Evolutionary conservation across 2,797 vertebrate species (phyloP).

Genomic region (Pangasius djambal): DNA sequence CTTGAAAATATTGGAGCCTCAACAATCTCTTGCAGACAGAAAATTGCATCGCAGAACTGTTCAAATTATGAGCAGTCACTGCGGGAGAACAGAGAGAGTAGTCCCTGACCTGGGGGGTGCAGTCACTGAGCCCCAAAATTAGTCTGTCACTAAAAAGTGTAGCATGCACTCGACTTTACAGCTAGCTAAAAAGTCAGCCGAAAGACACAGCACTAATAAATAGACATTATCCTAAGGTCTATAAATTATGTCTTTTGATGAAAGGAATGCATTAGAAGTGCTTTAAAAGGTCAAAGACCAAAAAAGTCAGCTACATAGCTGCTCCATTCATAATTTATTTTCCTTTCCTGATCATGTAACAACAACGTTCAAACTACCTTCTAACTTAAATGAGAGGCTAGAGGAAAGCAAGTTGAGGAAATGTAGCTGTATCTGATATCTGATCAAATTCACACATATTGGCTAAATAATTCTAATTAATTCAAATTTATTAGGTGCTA

Average conservation of each 20-base stretch:
- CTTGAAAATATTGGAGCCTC: neutral
- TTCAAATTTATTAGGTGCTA: conserved; percentile 38
- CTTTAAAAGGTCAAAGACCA: neutral
- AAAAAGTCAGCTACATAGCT: neutral
- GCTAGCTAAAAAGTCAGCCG: neutral
- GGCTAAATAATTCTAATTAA: conserved; percentile 24
- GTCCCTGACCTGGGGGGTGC: neutral
- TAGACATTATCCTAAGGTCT: neutral
- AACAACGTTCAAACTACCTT: neutral
- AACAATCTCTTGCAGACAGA: neutral
- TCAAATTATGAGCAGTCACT: neutral
- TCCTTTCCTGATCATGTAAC: neutral
- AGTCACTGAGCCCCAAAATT: neutral
- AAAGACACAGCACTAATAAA: neutral
- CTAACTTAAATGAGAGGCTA: neutral
- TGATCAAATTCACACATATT: conserved; percentile 41
- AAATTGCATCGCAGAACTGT: neutral
- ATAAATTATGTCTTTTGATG: neutral
- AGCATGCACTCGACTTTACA: too few relatives aligned
- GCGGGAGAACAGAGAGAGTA: neutral
- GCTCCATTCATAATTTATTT: neutral
- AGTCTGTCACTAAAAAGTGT: neutral
- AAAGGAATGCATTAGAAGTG: neutral
- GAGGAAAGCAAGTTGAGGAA: neutral
- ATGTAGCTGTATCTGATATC: conserved; percentile 32